Evolutionary conservation across 2,888 invertebrate genomes (phyloP).

Genomic region (Pterobdella sp.): DNA sequence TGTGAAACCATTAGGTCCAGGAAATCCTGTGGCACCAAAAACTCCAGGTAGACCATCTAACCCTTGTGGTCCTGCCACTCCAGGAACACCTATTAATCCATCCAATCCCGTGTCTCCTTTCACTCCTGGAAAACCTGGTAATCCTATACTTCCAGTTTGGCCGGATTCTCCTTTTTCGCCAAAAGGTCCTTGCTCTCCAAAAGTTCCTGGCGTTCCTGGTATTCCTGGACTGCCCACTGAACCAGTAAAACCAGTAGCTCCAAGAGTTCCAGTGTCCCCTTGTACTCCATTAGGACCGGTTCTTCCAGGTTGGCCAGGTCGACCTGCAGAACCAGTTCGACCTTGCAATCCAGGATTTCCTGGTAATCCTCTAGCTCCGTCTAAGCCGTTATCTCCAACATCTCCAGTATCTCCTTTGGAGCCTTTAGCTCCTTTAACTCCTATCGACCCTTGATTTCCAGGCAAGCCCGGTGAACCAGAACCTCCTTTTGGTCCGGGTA

Average conservation of each 20-base stretch:
- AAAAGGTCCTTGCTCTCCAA: constrained; percentile 9
- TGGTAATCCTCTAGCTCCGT: background rate
- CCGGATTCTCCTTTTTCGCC: constrained; percentile 18
- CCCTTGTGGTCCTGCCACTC: constrained; percentile 27
- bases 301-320: constrained; percentile 16
- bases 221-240: constrained; percentile 9
- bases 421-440: background rate
- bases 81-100: constrained; percentile 15
- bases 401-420: constrained; percentile 9
- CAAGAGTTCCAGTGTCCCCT: background rate
- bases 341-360: background rate
- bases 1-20: constrained; percentile 2
- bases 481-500: background rate
- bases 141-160: constrained; percentile 6
- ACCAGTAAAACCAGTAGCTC: constrained; percentile 8
- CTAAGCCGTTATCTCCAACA: background rate
- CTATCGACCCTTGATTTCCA: background rate
- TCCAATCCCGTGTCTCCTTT: constrained; percentile 16
- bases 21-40: constrained; percentile 10
- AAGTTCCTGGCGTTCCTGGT: background rate
- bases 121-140: constrained; percentile 15
- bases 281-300: constrained; percentile 19
- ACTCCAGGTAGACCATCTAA: constrained; percentile 23
- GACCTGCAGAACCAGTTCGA: constrained; percentile 3
- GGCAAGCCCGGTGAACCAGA: background rate